These are phyloP conservation scores for Geophilus truncorum DNA, from an alignment of 2,888 invertebrate genomes.

Conservation along the genomic window DNA sequence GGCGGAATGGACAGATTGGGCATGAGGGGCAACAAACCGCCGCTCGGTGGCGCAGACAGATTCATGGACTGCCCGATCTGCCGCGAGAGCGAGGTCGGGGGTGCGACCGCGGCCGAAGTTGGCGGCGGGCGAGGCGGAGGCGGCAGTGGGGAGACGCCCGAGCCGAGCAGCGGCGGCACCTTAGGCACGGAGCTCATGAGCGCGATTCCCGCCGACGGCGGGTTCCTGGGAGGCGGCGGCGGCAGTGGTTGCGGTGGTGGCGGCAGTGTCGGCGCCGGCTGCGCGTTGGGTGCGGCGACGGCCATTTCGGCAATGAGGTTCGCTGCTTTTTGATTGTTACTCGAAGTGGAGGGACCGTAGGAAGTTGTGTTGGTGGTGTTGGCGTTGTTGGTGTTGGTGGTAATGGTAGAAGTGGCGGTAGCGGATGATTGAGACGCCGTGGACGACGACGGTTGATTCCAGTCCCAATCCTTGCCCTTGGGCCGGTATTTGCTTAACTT, in stretches of 20 bases:
- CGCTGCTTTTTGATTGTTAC: neutral
- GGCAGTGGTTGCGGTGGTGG: neutral
- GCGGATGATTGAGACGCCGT: neutral
- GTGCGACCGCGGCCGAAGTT: neutral
- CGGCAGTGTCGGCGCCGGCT: neutral
- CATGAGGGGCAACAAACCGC: conserved; percentile 4
- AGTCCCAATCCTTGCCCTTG: conserved; percentile 69
- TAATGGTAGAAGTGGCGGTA: too few species aligned
- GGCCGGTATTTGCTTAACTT: conserved; percentile 64
- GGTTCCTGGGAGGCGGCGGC: neutral
- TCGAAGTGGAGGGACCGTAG: neutral
- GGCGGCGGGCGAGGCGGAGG: neutral
- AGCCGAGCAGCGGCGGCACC: neutral
- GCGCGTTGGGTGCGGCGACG: neutral
- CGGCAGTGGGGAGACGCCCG: neutral
- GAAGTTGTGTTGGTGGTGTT: too few species aligned
- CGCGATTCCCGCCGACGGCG: too few species aligned
- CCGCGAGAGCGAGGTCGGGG: neutral
- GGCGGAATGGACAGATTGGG: conserved; percentile 36
- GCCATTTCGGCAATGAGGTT: neutral
- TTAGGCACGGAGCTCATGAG: neutral
- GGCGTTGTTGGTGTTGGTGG: too few species aligned
- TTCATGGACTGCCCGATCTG: neutral
- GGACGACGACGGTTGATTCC: conserved; percentile 46
- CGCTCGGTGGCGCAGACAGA: neutral